Base-by-base conservation (phyloP, 2,113 vertebrate genomes). In the Geothlypis trichas region DNA sequence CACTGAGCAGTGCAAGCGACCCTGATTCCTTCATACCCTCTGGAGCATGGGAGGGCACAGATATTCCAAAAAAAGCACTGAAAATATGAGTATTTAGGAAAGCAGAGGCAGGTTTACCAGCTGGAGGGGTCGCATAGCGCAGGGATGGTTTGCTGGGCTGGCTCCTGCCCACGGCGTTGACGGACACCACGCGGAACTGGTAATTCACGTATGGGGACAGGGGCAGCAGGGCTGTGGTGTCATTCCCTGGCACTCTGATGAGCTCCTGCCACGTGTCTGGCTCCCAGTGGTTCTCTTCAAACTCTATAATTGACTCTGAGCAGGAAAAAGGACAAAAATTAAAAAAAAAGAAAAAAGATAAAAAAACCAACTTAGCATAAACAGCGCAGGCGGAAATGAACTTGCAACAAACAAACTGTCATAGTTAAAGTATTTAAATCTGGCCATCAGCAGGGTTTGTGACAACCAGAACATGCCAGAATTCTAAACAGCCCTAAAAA, bases 221-320 rank as follows among this genome's bases (percentile, higher is more conserved):
- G 11, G 98, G 73, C 62, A 99, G 73, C 54, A 98, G 11, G 8
- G 95, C 96, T 1, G 98, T 98, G 46, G 97, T 98, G 66, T 97
- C 98, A 72, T 98, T 98, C 21, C 99, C 99, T 0, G 92, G 95
- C 16, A 98, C 95, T 79, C 96, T 93, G 16, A 96, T 95, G 55
- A 99, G 93, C 96, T 98, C 98, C 59, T 98, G 98, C 99, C 99
- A 99, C 69, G 89, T 98, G 65, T 98, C 98, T 0, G 98, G 98
- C 79, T 99, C 98, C 96, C 98, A 98, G 73, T 83, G 97, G 96
- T 96, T 98, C 76, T 99, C 99, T 89, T 99, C 99, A 42, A 98
- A 99, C 95, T 99, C 98, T 18, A 99, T 97, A 39, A 99, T 97
- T 8, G 99, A 99, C 75, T 99, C 99, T 99, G 88, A 15, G 39